Evolutionary conservation across 2,888 invertebrate genomes (phyloP), one percentile per base, ranked within the genome.

Genomic region (Nomada hirtipes): DNA sequence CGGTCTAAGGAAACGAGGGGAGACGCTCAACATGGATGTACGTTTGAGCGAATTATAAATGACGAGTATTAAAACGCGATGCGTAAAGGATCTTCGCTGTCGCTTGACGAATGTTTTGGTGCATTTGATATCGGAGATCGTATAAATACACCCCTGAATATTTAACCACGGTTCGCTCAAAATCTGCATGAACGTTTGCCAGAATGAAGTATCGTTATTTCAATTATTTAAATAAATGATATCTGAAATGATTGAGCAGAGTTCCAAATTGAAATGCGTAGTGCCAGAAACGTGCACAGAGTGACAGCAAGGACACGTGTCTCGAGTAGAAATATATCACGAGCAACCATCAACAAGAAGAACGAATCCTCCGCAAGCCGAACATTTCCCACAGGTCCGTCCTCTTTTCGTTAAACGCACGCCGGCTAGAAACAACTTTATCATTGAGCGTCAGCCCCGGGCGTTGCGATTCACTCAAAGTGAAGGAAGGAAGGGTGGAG

Each of bases 351-450:
- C 60, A 10, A 55, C 29, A 52, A n/a, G 59, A 50, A 47, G 70
- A 59, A 20, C 47, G 60, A 61, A 55, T 44, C 44, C 44, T 26
- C 44, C 23, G 18, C 18, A 15, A 57, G 55, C 13, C 61, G 44
- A 63, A 63, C 20, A 63, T 26, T 68, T 60, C 26, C n/a, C 4
- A 11, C 15, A 44, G 15, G 59, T 36, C 18, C 59, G 23, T 59
- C 47, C 47, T 13, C 57, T 29, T 65, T 47, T n/a, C 73, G 47
- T 11, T 50, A 50, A 74, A 74, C 47, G 20, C 53, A n/a, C 59
- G 29, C 15, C 59, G 36, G 60, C 60, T 53, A 59, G 74, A 67
- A 29, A 60, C 59, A 68, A 60, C 60, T 75, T 63, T 63, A 23
- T 36, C 53, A 63, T 72, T 63, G 42, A 63, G 63, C 42, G 15